A percentile compares a stretch with the other conserved stretches of the same genome.
Evolutionary conservation across 2,797 vertebrate species (phyloP).

Genomic region (Malurus leucopterus): DNA sequence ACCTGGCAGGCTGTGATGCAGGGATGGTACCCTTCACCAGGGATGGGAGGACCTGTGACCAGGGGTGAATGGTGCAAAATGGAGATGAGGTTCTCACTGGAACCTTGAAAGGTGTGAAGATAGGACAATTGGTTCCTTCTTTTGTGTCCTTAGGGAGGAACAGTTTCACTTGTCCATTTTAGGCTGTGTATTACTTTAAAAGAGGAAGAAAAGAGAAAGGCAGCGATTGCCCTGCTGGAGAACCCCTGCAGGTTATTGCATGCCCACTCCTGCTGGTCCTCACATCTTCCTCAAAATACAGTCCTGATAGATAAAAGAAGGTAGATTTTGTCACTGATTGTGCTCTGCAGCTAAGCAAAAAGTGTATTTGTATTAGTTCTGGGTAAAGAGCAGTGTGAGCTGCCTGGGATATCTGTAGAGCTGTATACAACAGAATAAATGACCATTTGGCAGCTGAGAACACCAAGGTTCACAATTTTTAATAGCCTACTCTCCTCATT

Average conservation of each 20-base stretch:
- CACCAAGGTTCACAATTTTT: neutral
- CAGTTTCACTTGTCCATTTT: neutral
- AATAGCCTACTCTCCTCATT: neutral
- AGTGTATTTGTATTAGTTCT: neutral
- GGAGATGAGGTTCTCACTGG: neutral
- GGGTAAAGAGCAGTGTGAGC: neutral
- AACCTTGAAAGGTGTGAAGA: neutral
- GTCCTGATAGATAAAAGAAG: fast-evolving
- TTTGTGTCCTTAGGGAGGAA: neutral
- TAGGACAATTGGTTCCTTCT: neutral
- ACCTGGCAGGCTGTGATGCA: neutral
- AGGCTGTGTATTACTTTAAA: neutral
- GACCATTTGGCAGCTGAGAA: neutral
- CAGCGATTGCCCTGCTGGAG: neutral
- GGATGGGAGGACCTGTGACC: neutral
- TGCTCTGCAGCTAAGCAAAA: neutral
- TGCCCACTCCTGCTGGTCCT: neutral
- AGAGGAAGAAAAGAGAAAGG: neutral
- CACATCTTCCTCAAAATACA: neutral
- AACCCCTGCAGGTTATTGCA: neutral
- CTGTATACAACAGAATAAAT: no score
- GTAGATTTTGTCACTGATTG: neutral
- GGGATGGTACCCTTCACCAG: neutral
- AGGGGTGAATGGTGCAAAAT: neutral
- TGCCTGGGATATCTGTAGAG: neutral